Conservation (phyloP, 2,797 vertebrate genomes). For the Muscicapa comitata region DNA sequence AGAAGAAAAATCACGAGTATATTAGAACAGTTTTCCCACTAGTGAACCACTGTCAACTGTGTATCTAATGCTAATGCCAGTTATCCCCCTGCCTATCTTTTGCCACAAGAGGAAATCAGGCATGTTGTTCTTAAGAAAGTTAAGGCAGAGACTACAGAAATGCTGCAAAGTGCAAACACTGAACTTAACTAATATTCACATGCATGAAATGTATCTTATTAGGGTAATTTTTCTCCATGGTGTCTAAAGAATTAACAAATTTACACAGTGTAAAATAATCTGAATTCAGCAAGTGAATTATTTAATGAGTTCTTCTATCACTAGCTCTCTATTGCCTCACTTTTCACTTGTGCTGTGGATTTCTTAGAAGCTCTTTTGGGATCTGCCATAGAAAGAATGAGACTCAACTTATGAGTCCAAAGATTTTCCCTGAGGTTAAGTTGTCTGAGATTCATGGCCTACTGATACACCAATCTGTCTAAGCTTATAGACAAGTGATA, state of each 20-base stretch:
- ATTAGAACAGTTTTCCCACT: not conserved
- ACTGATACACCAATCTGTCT: not conserved
- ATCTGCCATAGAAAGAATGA: not conserved
- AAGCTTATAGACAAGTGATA: not conserved
- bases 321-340: not conserved
- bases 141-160: not conserved
- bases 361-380: not conserved
- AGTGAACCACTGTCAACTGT: not conserved
- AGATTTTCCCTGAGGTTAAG: not conserved
- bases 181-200: not conserved
- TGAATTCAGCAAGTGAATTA: not conserved
- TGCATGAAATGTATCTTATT: not conserved
- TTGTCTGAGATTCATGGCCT: not conserved
- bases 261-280: not conserved
- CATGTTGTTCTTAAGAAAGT: not conserved
- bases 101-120: not conserved
- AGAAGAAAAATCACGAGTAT: fast-evolving
- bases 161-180: not conserved
- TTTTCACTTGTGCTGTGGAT: not conserved
- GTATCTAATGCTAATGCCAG: not conserved
- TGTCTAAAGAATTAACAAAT: not conserved
- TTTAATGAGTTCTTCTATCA: not conserved
- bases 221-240: not conserved
- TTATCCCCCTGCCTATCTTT: not conserved
- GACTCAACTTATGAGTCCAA: not conserved